phyloP scores from a whole-genome alignment of 2,888 invertebrate species.

The Cerceris rybyensis region DNA sequence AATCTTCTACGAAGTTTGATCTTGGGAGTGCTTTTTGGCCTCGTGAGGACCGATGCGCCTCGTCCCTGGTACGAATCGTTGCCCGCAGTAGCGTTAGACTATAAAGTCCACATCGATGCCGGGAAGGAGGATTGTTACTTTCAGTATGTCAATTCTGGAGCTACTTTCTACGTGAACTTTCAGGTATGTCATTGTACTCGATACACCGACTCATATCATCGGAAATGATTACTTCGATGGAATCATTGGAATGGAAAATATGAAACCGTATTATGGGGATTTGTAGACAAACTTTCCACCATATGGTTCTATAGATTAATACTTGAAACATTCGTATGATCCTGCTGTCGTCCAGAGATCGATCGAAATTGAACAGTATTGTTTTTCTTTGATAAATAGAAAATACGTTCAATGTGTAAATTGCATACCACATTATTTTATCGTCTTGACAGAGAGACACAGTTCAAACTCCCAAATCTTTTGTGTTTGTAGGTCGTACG shows the following conservation, averaged over 20 bases:
- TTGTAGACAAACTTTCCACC: not conserved
- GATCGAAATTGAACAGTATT: not conserved
- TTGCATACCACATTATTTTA: too few species aligned
- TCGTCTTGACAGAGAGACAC: not conserved
- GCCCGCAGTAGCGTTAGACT: constrained; percentile 97
- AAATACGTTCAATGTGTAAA: too few species aligned
- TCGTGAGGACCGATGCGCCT: constrained; percentile 20
- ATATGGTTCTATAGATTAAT: not conserved
- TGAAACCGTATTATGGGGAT: not conserved
- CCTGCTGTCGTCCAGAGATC: not conserved
- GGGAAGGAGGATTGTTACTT: constrained; percentile 97
- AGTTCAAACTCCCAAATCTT: not conserved
- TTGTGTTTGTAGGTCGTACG: constrained; percentile 87
- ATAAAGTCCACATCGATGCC: constrained; percentile 97
- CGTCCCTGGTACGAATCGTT: constrained; percentile 86
- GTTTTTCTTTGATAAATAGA: too few species aligned
- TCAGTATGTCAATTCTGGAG: constrained; percentile 95
- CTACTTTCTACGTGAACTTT: constrained; percentile 96
- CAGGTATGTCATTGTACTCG: constrained; percentile 85
- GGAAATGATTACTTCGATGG: not conserved
- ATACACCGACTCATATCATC: not conserved
- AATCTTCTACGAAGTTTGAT: constrained; percentile 35
- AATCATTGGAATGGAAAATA: not conserved
- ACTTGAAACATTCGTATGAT: not conserved
- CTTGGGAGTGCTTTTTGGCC: constrained; percentile 42